These are phyloP conservation scores for Cyrtodaria siliqua DNA, from an alignment of 2,888 invertebrate genomes.

Conservation along the genomic window DNA sequence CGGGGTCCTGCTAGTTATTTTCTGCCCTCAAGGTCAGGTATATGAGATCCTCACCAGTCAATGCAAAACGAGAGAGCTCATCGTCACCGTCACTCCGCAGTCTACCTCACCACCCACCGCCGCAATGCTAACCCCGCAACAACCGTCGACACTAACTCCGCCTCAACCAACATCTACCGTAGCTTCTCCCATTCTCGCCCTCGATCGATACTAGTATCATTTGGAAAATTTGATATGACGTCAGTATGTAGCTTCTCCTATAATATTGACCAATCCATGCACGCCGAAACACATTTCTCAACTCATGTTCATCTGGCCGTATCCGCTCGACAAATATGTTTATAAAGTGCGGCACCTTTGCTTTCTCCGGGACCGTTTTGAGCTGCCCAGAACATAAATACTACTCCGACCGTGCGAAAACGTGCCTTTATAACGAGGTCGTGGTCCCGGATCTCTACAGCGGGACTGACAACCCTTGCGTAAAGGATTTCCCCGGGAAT, in stretches of 20 bases:
- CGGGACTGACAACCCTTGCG: slow-evolving; percentile 50
- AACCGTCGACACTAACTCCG: slow-evolving; percentile 4
- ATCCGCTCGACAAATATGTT: slow-evolving; percentile 63
- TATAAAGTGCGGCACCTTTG: slow-evolving; percentile 69
- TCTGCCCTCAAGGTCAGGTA: slow-evolving; percentile 39
- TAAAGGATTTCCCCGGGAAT: slow-evolving; percentile 21
- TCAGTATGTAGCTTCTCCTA: too few species aligned
- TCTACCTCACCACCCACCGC: neutral
- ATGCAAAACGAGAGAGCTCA: neutral
- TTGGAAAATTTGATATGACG: too few species aligned
- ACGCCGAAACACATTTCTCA: slow-evolving; percentile 47
- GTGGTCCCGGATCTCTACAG: slow-evolving; percentile 42
- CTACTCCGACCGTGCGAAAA: slow-evolving; percentile 61
- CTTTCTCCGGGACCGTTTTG: slow-evolving; percentile 60
- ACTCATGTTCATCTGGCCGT: slow-evolving; percentile 57
- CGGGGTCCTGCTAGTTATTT: slow-evolving; percentile 54
- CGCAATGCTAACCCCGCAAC: neutral
- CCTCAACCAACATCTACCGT: neutral
- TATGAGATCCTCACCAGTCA: slow-evolving; percentile 23
- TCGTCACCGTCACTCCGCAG: neutral
- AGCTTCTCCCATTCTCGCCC: slow-evolving; percentile 27
- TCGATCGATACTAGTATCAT: too few species aligned
- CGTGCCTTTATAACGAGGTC: slow-evolving; percentile 61
- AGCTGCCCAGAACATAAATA: slow-evolving; percentile 57
- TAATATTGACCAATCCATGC: slow-evolving; percentile 52